These are phyloP conservation scores for Ranitomeya imitator DNA, from an alignment of 2,113 vertebrate species.

Conservation along the genomic window DNA sequence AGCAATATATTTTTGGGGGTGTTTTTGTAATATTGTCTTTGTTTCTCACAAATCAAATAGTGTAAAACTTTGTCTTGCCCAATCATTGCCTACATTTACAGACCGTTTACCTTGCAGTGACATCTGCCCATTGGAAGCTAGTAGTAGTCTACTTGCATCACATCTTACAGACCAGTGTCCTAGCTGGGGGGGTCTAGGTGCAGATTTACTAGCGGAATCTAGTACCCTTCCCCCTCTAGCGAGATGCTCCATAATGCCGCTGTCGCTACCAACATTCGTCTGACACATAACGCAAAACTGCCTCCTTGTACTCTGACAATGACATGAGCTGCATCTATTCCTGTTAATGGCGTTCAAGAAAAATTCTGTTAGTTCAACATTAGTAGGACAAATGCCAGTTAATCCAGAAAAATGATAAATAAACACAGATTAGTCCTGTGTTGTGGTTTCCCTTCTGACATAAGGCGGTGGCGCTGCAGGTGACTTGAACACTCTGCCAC, in stretches of 20 bases:
- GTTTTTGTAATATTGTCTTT: not conserved
- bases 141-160: constrained; percentile 26
- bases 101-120: not conserved
- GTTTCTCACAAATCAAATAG: not conserved
- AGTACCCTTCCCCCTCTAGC: constrained; percentile 7
- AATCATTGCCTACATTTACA: not conserved
- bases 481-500: not conserved
- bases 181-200: not conserved
- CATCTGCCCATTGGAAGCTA: constrained; percentile 37
- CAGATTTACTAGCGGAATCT: not conserved
- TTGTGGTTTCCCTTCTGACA: not conserved
- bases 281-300: constrained; percentile 10
- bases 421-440: not conserved
- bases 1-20: too few species aligned
- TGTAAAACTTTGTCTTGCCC: not conserved
- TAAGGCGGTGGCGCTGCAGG: not conserved
- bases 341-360: not conserved
- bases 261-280: not conserved
- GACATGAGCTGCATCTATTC: not conserved
- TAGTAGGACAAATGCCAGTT: not conserved
- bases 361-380: not conserved
- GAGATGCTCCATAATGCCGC: not conserved
- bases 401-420: not conserved
- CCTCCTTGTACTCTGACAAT: not conserved
- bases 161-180: constrained; percentile 7